Evolutionary conservation across 2,888 invertebrate genomes (phyloP).

Genomic region (Trissolcus japonicus): DNA sequence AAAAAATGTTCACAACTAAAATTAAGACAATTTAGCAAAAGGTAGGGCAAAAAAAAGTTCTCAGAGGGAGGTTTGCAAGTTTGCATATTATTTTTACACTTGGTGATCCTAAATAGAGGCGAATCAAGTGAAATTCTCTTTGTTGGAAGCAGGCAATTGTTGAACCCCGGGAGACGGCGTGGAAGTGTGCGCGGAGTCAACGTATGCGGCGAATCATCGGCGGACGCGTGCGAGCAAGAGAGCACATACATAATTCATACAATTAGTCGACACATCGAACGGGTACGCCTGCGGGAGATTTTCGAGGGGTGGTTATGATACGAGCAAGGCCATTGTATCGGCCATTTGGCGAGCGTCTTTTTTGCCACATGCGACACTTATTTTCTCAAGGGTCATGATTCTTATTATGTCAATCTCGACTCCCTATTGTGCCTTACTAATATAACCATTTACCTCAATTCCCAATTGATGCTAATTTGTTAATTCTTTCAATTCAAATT

Average conservation of each 20-base stretch:
- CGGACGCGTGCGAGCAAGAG: conserved; percentile 63
- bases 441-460: conserved; percentile 16
- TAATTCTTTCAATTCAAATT: not conserved
- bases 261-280: conserved; percentile 66
- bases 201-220: conserved; percentile 58
- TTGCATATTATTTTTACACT: conserved; percentile 55
- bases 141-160: conserved; percentile 48
- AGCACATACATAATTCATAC: conserved; percentile 71
- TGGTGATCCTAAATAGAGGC: conserved; percentile 53
- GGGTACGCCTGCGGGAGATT: conserved; percentile 56
- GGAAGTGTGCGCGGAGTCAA: conserved; percentile 52
- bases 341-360: conserved; percentile 41
- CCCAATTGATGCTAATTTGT: not conserved
- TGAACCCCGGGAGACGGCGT: conserved; percentile 45
- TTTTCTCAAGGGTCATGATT: conserved; percentile 43
- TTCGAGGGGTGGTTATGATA: conserved; percentile 57
- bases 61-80: conserved; percentile 10
- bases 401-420: conserved; percentile 27
- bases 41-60: not conserved
- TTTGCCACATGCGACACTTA: conserved; percentile 50
- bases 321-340: conserved; percentile 49
- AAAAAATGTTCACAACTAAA: too few species aligned
- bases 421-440: conserved; percentile 39
- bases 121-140: conserved; percentile 56
- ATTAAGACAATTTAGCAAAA: too few species aligned